These are phyloP conservation scores for Ophion ellenae DNA, from an alignment of 2,888 invertebrate species.

Conservation along the genomic window DNA sequence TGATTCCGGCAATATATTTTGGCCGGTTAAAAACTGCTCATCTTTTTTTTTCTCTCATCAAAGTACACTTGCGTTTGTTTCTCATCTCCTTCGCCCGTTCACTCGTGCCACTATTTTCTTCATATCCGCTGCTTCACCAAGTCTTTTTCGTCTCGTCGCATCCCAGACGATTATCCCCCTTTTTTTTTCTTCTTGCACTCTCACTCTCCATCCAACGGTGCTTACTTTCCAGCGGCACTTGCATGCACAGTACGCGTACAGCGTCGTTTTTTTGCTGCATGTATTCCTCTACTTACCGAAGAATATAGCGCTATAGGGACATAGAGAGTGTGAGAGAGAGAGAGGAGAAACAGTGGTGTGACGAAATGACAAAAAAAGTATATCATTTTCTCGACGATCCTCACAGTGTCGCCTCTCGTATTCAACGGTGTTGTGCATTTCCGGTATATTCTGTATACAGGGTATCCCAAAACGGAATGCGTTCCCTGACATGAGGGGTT, in stretches of 20 bases:
- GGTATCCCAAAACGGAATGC: too few species aligned
- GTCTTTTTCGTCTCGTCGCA: slow-evolving; percentile 48
- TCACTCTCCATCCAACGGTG: slow-evolving; percentile 17
- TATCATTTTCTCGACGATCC: slow-evolving; percentile 47
- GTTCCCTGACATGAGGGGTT: too few species aligned
- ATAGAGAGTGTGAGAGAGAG: background rate
- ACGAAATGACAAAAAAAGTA: slow-evolving; percentile 43
- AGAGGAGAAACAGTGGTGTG: background rate
- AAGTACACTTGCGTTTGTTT: slow-evolving; percentile 1
- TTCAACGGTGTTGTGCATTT: slow-evolving; percentile 35
- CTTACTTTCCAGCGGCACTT: slow-evolving; percentile 38
- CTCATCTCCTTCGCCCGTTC: slow-evolving; percentile 3
- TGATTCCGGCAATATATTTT: background rate
- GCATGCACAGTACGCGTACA: background rate
- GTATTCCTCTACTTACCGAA: slow-evolving; percentile 8
- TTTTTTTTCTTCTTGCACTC: slow-evolving; percentile 20
- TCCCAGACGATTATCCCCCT: slow-evolving; percentile 56
- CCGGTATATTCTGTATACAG: slow-evolving; percentile 27
- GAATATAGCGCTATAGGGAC: background rate
- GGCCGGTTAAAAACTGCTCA: slow-evolving; percentile 8
- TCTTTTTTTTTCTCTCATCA: slow-evolving; percentile 8
- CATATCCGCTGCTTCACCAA: background rate
- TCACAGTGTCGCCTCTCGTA: slow-evolving; percentile 34
- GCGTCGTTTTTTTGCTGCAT: slow-evolving; percentile 23
- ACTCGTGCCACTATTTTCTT: background rate